Conservation (phyloP, 2,113 vertebrate genomes). For the Brevimyrus niger region DNA sequence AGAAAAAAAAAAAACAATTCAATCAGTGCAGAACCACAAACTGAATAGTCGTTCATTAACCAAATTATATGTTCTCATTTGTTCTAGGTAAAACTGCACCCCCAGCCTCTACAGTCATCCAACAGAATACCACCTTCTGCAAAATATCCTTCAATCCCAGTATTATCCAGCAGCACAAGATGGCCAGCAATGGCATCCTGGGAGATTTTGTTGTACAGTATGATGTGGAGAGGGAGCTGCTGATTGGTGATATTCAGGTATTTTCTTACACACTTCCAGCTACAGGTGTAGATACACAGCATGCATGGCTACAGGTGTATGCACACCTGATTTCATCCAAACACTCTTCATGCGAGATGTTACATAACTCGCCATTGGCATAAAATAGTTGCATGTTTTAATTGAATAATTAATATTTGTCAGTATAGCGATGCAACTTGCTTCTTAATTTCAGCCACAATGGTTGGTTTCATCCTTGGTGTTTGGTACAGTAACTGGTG, state of each 20-base stretch:
- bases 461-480: neutral
- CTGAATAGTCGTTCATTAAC: neutral
- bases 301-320: constrained; percentile 46
- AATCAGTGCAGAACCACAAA: neutral
- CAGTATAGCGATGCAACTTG: neutral
- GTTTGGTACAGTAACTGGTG: neutral
- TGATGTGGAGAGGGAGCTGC: constrained; percentile 79
- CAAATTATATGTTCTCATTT: neutral
- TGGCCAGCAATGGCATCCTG: constrained; percentile 77
- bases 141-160: constrained; percentile 78
- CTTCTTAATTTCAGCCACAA: neutral
- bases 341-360: neutral
- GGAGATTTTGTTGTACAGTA: constrained; percentile 88
- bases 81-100: constrained; percentile 59
- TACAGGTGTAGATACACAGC: neutral
- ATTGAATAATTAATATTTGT: neutral
- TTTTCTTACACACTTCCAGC: neutral
- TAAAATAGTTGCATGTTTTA: neutral
- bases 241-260: constrained; percentile 89
- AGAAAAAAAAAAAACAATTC: neutral
- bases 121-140: constrained; percentile 73
- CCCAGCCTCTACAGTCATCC: constrained; percentile 74
- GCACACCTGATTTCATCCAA: neutral
- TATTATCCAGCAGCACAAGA: constrained; percentile 79
- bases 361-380: neutral